phyloP scores from a whole-genome alignment of 2,113 vertebrate genomes.

The Eonycteris spelaea region DNA sequence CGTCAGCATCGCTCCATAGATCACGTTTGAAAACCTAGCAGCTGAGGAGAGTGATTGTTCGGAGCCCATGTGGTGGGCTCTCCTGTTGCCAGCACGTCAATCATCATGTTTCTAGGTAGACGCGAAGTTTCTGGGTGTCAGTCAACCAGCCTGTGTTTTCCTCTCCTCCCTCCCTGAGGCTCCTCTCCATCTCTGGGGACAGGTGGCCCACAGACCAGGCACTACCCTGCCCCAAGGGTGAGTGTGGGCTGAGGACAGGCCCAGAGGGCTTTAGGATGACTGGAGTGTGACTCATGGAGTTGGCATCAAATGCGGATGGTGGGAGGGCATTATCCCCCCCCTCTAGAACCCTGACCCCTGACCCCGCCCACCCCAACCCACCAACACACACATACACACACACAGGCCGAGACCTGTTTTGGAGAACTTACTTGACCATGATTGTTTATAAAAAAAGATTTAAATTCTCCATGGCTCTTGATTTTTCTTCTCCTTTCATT shows the following conservation, averaged over 20 bases:
- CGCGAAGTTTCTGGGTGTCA: not conserved
- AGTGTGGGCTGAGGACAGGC: accelerated
- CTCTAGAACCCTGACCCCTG: accelerated
- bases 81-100: not conserved
- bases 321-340: not conserved
- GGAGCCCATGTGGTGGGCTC: not conserved
- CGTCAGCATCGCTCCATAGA: constrained; percentile 86
- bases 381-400: too few relatives aligned
- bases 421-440: not conserved
- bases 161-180: not conserved
- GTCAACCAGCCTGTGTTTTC: not conserved
- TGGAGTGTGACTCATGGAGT: accelerated
- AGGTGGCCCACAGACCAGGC: not conserved
- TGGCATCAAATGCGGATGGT: not conserved
- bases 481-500: not conserved
- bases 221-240: not conserved
- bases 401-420: not conserved
- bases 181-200: too few relatives aligned
- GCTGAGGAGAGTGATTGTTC: constrained; percentile 75
- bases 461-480: not conserved
- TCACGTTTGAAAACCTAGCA: constrained; percentile 81
- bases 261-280: too few relatives aligned
- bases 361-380: not conserved
- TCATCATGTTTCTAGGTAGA: not conserved
- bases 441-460: not conserved